Evolutionary conservation across 2,888 invertebrate species (phyloP).

Genomic region (Lampropteryx suffumata): DNA sequence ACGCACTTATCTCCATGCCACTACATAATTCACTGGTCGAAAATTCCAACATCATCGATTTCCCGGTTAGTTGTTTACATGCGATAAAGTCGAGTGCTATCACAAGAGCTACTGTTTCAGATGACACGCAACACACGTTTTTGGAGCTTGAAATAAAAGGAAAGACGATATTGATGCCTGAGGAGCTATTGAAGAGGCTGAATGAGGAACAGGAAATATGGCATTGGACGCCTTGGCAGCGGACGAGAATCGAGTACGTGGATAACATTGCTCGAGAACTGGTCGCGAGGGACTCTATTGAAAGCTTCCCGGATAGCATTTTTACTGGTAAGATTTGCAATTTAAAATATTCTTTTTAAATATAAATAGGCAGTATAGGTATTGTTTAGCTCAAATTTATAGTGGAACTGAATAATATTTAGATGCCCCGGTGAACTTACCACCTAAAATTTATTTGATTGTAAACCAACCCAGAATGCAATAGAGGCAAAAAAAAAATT

Average conservation of each 20-base stretch:
- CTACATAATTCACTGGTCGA: neutral
- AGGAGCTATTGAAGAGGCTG: conserved; percentile 55
- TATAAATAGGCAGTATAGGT: too few species aligned
- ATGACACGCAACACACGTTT: conserved; percentile 43
- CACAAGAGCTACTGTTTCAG: conserved; percentile 36
- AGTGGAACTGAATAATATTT: too few species aligned
- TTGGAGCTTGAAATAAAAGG: conserved; percentile 52
- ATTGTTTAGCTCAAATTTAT: too few species aligned
- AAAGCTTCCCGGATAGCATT: conserved; percentile 82
- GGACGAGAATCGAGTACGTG: conserved; percentile 57
- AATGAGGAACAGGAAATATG: conserved; percentile 56
- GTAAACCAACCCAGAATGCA: too few species aligned
- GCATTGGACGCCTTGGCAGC: conserved; percentile 75
- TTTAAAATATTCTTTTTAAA: too few species aligned
- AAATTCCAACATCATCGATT: conserved; percentile 2
- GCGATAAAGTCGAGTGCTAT: conserved; percentile 4
- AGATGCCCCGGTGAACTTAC: too few species aligned
- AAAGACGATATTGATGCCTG: conserved; percentile 53
- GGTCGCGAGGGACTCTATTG: conserved; percentile 59
- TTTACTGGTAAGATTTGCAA: conserved; percentile 60
- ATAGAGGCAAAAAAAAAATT: too few species aligned
- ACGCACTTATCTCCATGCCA: conserved; percentile 1
- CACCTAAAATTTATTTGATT: too few species aligned
- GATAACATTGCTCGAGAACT: conserved; percentile 53
- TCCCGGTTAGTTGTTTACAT: conserved; percentile 1